Evolutionary conservation across 2,113 vertebrate genomes (phyloP).

Genomic region (Engraulis encrasicolus): DNA sequence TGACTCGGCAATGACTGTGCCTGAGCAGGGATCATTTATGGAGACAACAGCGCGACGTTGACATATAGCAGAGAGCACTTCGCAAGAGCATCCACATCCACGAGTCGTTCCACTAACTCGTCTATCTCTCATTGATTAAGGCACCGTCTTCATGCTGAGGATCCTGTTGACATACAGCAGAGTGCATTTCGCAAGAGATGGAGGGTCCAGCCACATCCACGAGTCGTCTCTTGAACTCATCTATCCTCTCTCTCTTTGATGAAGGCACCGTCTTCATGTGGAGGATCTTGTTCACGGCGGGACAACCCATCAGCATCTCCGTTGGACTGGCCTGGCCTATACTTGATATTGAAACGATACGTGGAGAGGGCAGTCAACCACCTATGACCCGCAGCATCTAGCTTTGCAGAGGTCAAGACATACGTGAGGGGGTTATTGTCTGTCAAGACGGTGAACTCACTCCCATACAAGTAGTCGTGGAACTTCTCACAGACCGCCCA

Average conservation of each 20-base stretch:
- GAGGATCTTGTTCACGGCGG: not conserved
- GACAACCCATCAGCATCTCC: not conserved
- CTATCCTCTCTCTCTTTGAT: not conserved
- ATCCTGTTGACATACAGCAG: not conserved
- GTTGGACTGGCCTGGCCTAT: too few relatives aligned
- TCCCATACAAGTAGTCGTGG: constrained; percentile 20
- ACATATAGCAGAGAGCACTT: not conserved
- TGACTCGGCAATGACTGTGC: not conserved
- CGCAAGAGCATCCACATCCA: not conserved
- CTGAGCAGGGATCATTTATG: not conserved
- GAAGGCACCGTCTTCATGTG: not conserved
- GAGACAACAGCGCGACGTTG: not conserved
- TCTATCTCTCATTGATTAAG: not conserved
- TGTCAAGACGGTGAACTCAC: not conserved
- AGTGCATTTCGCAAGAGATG: too few relatives aligned
- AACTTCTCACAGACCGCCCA: constrained; percentile 13
- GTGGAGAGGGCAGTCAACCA: too few relatives aligned
- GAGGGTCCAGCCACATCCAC: too few relatives aligned
- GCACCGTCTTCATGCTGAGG: not conserved
- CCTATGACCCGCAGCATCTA: too few relatives aligned
- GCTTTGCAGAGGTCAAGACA: too few relatives aligned
- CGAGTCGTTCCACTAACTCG: not conserved
- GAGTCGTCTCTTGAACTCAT: not conserved
- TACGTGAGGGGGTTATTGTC: not conserved
- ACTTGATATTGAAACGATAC: too few relatives aligned